Evolutionary conservation across 2,113 vertebrate species (phyloP), one percentile per base, ranked within the genome.

Genomic region (Rousettus leschenaultii): DNA sequence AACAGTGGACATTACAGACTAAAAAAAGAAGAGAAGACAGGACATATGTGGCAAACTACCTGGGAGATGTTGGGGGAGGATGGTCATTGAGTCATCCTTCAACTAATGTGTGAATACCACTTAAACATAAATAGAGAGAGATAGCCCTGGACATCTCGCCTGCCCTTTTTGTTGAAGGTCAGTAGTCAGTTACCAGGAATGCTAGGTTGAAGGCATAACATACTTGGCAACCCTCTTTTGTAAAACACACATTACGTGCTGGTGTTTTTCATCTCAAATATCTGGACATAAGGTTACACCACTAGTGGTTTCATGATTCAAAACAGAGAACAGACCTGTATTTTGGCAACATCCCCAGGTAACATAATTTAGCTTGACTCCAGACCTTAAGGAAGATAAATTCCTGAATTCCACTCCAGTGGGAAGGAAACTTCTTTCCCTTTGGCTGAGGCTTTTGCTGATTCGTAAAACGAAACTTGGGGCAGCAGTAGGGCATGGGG

Each of bases 341-440:
- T 98, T 97, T 96, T 96, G 95, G 95, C 95, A 98, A 55, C 57
- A 97, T 93, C 84, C 89, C 94, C 95, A 97, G 95, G 97, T 97
- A 97, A 97, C 97, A 95, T 96, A 83, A 97, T 89, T 98, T 95
- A 96, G 85, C 97, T 97, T 97, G 95, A 98, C 86, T 95, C 28
- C 51, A 94, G 79, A 83, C 94, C 80, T 90, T 89, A 95, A 87
- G 97, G 94, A 85, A 97, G 59, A 96, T 97, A 97, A 92, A 97
- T 95, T 96, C 97, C 89, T 91, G 95, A 96, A 91, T 98, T 96
- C 48, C n/a, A 83, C 94, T 97, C 91, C 91, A 93, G 1, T 95
- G 93, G 96, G 96, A 97, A 97, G 96, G 97, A 95, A 96, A 92
- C 59, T 55, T 93, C 70, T 97, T 95, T 74, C 79, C 63, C 61